phyloP scores from a whole-genome alignment of 2,113 vertebrate genomes.

The Chloropsis hardwickii region DNA sequence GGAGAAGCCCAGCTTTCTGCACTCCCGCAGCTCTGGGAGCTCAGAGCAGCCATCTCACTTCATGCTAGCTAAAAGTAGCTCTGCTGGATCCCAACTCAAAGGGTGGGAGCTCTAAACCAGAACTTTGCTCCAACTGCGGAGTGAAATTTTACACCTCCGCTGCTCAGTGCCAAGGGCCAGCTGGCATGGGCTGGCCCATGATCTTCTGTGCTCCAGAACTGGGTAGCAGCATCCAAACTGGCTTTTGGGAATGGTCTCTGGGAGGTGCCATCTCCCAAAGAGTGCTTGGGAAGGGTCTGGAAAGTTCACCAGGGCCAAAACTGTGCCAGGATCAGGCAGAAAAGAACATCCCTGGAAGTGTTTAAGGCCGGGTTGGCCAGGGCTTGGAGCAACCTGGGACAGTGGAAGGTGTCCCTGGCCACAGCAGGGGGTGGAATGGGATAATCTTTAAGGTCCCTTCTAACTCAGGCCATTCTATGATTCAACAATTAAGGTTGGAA shows the following conservation, averaged over 20 bases:
- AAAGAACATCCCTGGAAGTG: not conserved
- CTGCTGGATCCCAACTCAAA: not conserved
- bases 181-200: not conserved
- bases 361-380: rapidly evolving
- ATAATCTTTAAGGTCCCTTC: not conserved
- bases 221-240: not conserved
- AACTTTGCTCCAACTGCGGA: not conserved
- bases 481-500: not conserved
- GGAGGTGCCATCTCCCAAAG: not conserved
- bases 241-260: not conserved
- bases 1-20: not conserved
- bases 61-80: not conserved
- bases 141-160: not conserved
- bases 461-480: not conserved
- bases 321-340: not conserved
- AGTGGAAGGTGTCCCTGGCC: not conserved
- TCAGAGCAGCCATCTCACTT: not conserved
- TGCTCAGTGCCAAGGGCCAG: not conserved
- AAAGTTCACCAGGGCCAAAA: not conserved
- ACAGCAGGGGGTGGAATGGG: not conserved
- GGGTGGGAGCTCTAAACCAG: not conserved
- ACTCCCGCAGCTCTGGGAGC: not conserved
- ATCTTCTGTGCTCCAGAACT: not conserved
- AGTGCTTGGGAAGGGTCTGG: not conserved
- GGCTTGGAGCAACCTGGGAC: not conserved